Base-by-base conservation (phyloP, 2,888 invertebrate genomes). In the Tethea ocularis region DNA sequence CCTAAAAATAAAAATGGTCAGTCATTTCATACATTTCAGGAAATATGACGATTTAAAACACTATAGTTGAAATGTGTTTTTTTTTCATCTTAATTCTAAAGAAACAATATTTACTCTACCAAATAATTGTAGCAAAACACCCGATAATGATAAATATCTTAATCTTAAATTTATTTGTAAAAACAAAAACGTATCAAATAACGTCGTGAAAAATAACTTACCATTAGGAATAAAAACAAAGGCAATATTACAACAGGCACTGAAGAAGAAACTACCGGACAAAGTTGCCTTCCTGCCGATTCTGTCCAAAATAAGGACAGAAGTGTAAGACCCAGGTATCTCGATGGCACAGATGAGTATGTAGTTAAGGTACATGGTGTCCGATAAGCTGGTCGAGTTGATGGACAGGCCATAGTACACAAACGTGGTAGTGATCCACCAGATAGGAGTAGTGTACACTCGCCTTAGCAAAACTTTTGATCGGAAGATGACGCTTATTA, bases 331-430 rank as follows among this genome's bases (percentile, higher is more conserved):
- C 0, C 95, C 96, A 0, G 97, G 97, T 61, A 97, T 95, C 83
- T 97, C 97, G 22, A 96, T 94, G 20, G 94, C 83, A 0, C 93
- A 88, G 0, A 95, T 95, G 57, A 95, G 77, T 53, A 96, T 95
- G 77, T 74, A 97, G 85, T 97, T 97, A 6, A 96, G 77, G 80
- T 97, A 96, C 82, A 95, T 95, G 74, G 96, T 95, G 23, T 96
- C 96, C 6, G 95, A 94, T 36, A 97, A 88, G 1, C 95, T 93
- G 1, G 96, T 96, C 0, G 97, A 95, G 86, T 96, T 97, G 64
- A 97, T 91, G 17, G 96, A 96, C 22, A 97, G 87, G 0, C 97
- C 97, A 75, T 96, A 97, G 86, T 96, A 97, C 13, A 97, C 95
- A 70, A 97, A 95, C 0, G 96, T 95, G 66, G 96, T 95, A 2